These are phyloP conservation scores for Lophius americanus DNA, from an alignment of 2,797 vertebrate species.

Conservation along the genomic window DNA sequence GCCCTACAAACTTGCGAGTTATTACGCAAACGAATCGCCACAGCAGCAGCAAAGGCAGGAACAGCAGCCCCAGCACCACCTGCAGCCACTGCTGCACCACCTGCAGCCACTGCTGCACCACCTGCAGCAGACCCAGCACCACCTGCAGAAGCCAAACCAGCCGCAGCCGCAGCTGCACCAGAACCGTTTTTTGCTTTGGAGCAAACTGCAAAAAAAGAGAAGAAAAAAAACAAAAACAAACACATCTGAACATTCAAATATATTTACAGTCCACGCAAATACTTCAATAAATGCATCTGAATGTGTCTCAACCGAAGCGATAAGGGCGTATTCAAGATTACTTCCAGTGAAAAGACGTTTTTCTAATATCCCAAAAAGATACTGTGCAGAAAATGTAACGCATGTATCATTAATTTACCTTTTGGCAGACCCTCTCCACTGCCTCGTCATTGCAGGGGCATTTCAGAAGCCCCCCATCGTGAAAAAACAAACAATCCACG, in stretches of 20 bases:
- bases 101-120: too few relatives aligned
- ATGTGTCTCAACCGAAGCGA: too few relatives aligned
- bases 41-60: not conserved
- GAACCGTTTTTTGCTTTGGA: too few relatives aligned
- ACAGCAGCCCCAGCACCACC: not conserved
- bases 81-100: too few relatives aligned
- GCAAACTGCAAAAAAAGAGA: too few relatives aligned
- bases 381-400: too few relatives aligned
- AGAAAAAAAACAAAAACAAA: too few relatives aligned
- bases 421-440: fast-evolving
- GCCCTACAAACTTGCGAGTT: not conserved
- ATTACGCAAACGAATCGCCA: not conserved
- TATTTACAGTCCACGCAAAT: not conserved
- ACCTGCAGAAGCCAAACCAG: not conserved
- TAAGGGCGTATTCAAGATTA: not conserved
- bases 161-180: not conserved
- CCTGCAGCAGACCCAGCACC: not conserved
- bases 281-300: too few relatives aligned
- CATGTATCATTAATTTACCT: constrained; percentile 30
- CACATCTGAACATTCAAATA: too few relatives aligned
- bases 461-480: constrained; percentile 27
- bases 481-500: constrained; percentile 59
- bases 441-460: constrained; percentile 27
- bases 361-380: too few relatives aligned
- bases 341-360: too few relatives aligned